Evolutionary conservation across 2,888 invertebrate genomes (phyloP).

Genomic region (Macrosiphum euphorbiae): DNA sequence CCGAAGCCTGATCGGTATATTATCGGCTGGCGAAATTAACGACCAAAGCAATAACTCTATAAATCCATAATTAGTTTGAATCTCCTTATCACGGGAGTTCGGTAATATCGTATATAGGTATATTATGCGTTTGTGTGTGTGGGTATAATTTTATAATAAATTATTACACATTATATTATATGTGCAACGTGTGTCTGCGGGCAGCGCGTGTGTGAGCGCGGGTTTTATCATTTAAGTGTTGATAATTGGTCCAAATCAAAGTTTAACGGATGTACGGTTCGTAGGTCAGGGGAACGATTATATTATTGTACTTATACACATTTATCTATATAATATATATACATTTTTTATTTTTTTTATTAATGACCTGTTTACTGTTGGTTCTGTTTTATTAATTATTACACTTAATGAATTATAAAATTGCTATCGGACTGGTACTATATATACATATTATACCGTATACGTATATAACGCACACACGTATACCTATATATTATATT

Average conservation of each 20-base stretch:
- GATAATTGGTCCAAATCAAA: slow-evolving; percentile 61
- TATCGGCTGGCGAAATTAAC: not conserved
- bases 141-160: not conserved
- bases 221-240: slow-evolving; percentile 50
- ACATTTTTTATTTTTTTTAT: slow-evolving; percentile 22
- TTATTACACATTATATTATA: not conserved
- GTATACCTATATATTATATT: not conserved
- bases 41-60: slow-evolving; percentile 30
- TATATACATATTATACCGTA: not conserved
- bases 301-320: not conserved
- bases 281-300: slow-evolving; percentile 39
- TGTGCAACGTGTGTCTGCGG: not conserved
- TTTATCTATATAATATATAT: not conserved
- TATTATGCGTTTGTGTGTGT: not conserved
- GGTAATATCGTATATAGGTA: not conserved
- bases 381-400: slow-evolving; percentile 56
- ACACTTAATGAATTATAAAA: slow-evolving; percentile 58
- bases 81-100: not conserved
- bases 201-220: not conserved
- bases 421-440: slow-evolving; percentile 28
- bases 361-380: slow-evolving; percentile 61
- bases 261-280: slow-evolving; percentile 53
- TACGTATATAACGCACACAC: not conserved
- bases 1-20: not conserved
- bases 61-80: slow-evolving; percentile 36